Conservation (phyloP, 1,140 invertebrate genomes). For the Oncopodura yosiiana region DNA sequence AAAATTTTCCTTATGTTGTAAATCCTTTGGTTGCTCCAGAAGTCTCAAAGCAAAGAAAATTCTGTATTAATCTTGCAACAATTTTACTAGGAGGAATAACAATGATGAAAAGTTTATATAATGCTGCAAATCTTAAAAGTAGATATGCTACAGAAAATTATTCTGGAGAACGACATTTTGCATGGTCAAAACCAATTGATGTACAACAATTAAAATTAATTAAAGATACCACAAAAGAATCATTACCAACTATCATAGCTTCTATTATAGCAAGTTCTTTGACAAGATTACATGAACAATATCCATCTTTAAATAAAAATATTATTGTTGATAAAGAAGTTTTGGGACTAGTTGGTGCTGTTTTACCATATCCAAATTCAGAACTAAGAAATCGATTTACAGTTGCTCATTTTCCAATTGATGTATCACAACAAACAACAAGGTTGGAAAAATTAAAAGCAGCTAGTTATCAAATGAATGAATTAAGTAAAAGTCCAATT, state of each 20-base stretch:
- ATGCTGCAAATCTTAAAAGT: constrained; percentile 15
- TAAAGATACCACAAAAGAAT: constrained; percentile 11
- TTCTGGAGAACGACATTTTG: constrained; percentile 19
- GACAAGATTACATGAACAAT: constrained; percentile 18
- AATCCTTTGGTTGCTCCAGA: constrained; percentile 6
- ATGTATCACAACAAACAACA: too few relatives aligned
- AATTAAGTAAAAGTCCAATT: constrained; percentile 7
- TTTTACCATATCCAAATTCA: constrained; percentile 29
- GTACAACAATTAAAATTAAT: constrained; percentile 18
- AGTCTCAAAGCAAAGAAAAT: constrained; percentile 11
- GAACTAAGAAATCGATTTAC: constrained; percentile 28
- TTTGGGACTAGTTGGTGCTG: constrained; percentile 22
- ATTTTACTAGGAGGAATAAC: constrained; percentile 21
- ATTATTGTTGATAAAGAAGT: background rate
- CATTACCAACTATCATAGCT: constrained; percentile 23
- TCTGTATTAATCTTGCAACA: constrained; percentile 15
- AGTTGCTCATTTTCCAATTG: constrained; percentile 20
- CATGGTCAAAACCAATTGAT: constrained; percentile 18
- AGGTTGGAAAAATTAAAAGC: constrained; percentile 3
- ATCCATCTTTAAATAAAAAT: background rate
- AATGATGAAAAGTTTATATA: constrained; percentile 15
- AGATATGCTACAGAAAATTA: constrained; percentile 23
- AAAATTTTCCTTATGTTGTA: constrained; percentile 21
- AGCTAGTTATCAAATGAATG: background rate
- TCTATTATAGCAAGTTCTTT: constrained; percentile 13